These are phyloP conservation scores for Bos javanicus DNA, from an alignment of 2,113 vertebrate genomes.

Conservation along the genomic window DNA sequence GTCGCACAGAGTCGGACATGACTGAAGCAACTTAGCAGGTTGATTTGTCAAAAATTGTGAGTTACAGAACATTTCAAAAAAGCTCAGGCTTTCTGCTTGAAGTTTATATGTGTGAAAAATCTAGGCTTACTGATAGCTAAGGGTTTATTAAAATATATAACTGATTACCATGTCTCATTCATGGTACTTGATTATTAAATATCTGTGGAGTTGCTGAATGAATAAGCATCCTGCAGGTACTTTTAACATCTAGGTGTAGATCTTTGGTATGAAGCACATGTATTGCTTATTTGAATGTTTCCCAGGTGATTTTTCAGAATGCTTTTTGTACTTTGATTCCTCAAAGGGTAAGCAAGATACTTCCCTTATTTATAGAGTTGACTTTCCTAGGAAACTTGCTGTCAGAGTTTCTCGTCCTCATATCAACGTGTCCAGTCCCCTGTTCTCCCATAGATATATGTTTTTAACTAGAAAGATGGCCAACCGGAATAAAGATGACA, in stretches of 20 bases:
- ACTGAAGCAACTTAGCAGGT: neutral
- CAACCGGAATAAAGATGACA: neutral
- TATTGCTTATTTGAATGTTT: neutral
- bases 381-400: neutral
- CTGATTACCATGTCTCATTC: neutral
- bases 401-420: neutral
- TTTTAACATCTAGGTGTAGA: conserved; percentile 3
- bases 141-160: neutral
- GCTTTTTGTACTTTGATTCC: conserved; percentile 9
- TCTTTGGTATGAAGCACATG: neutral
- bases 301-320: conserved; percentile 25
- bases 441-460: neutral
- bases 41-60: conserved; percentile 8
- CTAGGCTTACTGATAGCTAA: neutral
- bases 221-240: neutral
- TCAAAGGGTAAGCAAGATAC: neutral
- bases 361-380: neutral
- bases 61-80: neutral
- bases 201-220: neutral
- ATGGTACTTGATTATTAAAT: neutral
- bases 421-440: neutral
- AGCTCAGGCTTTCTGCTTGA: neutral
- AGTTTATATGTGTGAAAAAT: neutral
- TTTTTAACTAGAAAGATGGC: neutral
- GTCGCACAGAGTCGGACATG: too few species aligned